Conservation (phyloP, 1,140 invertebrate species). For the Drosophila nigromelanica region DNA sequence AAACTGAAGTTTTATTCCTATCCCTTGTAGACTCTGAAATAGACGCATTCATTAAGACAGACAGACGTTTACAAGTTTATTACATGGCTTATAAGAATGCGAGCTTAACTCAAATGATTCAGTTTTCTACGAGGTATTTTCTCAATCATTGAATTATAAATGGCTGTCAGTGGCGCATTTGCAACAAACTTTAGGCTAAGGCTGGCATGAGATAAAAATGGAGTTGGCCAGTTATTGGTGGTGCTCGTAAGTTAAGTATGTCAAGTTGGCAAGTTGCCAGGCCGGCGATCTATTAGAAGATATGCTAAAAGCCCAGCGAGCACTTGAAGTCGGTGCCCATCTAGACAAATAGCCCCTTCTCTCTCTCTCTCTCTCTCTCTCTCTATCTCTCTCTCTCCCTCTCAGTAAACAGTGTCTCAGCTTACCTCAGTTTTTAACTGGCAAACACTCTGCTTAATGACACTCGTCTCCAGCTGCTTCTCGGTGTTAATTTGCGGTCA, state of each 20-base stretch:
- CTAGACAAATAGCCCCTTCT: background rate
- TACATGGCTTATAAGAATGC: too few species aligned
- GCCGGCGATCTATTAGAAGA: conserved; percentile 74
- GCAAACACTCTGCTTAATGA: conserved; percentile 76
- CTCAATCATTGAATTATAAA: conserved; percentile 47
- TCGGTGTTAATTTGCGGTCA: conserved; percentile 77
- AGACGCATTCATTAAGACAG: too few species aligned
- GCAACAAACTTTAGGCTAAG: conserved; percentile 21
- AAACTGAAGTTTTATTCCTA: too few species aligned
- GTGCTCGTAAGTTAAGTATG: conserved; percentile 62
- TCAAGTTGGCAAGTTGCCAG: conserved; percentile 39
- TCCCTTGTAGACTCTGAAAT: too few species aligned
- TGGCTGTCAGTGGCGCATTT: conserved; percentile 30
- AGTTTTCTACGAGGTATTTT: conserved; percentile 12
- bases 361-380: background rate
- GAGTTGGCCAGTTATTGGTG: conserved; percentile 18
- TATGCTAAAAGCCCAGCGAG: conserved; percentile 75
- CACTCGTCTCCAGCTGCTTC: conserved; percentile 63
- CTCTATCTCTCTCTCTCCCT: background rate
- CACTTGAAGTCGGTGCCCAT: conserved; percentile 32
- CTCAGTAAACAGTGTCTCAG: background rate
- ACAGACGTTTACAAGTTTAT: too few species aligned
- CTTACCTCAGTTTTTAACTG: conserved; percentile 17
- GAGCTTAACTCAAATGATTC: background rate
- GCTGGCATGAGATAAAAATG: background rate